These are phyloP conservation scores for Epinephelus cyanopodus DNA, from an alignment of 2,113 vertebrate species.

Conservation along the genomic window DNA sequence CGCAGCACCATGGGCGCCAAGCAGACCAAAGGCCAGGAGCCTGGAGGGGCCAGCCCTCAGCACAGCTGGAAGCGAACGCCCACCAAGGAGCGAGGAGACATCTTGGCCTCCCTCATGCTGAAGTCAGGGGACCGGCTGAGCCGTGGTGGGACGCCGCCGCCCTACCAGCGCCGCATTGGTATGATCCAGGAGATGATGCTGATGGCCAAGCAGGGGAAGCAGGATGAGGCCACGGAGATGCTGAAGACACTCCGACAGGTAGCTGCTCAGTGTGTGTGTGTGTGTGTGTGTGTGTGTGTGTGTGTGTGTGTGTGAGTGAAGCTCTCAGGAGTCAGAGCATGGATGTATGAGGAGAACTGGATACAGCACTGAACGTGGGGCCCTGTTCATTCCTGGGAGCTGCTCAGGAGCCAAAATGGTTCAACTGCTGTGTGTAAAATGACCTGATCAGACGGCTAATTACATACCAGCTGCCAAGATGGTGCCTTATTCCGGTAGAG, in stretches of 20 bases:
- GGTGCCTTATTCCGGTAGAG: no score
- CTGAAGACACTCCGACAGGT: conserved; percentile 96
- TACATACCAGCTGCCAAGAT: no score
- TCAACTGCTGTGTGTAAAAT: no score
- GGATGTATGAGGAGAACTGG: no score
- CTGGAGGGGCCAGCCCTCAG: conserved; percentile 84
- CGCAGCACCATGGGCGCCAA: conserved; percentile 90
- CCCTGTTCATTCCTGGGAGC: no score
- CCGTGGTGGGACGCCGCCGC: conserved; percentile 86
- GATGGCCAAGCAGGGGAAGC: conserved; percentile 92
- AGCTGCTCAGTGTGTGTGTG: conserved; percentile 37
- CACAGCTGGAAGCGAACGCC: conserved; percentile 86
- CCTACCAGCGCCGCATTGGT: conserved; percentile 92
- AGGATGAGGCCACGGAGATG: conserved; percentile 94
- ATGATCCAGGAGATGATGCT: conserved; percentile 98
- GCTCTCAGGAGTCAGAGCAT: no score
- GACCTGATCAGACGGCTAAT: no score
- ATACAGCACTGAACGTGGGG: no score
- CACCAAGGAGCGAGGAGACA: conserved; percentile 87
- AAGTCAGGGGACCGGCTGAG: conserved; percentile 91
- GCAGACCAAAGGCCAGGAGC: conserved; percentile 90
- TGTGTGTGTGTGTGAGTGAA: neutral
- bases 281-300: conserved; percentile 35
- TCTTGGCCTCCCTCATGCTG: conserved; percentile 90
- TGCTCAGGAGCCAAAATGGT: no score